Conservation (phyloP, 1,140 invertebrate species). For the Bemisia tabaci region DNA sequence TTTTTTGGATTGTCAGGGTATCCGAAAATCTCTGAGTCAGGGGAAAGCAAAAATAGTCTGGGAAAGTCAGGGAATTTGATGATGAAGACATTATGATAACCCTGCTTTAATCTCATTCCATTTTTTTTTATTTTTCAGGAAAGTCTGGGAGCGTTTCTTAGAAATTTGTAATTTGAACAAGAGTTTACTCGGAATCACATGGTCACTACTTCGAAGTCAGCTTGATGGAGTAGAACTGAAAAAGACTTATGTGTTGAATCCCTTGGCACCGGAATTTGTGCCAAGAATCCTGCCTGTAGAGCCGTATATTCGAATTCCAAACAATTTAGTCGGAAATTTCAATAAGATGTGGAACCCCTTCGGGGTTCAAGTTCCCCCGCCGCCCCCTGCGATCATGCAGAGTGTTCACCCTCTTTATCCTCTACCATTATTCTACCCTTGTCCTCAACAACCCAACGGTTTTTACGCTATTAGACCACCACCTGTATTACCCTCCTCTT, state of each 20-base stretch:
- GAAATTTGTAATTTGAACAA: conserved; percentile 55
- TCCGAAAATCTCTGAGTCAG: too few species aligned
- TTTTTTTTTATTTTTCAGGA: conserved; percentile 32
- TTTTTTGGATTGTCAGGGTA: too few species aligned
- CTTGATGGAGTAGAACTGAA: conserved; percentile 58
- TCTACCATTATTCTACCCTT: background rate
- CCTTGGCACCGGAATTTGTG: conserved; percentile 66
- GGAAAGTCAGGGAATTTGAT: too few species aligned
- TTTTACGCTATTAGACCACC: background rate
- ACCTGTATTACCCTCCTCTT: background rate
- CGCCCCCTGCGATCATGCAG: background rate
- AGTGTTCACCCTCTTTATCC: background rate
- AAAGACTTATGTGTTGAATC: conserved; percentile 62
- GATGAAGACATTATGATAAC: too few species aligned
- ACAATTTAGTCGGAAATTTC: background rate
- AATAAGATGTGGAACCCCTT: background rate
- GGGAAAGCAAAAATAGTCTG: too few species aligned
- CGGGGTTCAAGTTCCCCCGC: background rate
- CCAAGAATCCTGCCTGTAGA: conserved; percentile 36
- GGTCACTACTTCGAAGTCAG: conserved; percentile 47
- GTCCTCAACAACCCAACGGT: background rate
- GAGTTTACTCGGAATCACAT: conserved; percentile 62
- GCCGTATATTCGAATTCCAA: conserved; percentile 23
- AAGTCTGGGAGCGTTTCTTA: conserved; percentile 72
- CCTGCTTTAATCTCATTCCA: background rate